These are phyloP conservation scores for Lithobates pipiens DNA, from an alignment of 2,797 vertebrate genomes.

Conservation along the genomic window DNA sequence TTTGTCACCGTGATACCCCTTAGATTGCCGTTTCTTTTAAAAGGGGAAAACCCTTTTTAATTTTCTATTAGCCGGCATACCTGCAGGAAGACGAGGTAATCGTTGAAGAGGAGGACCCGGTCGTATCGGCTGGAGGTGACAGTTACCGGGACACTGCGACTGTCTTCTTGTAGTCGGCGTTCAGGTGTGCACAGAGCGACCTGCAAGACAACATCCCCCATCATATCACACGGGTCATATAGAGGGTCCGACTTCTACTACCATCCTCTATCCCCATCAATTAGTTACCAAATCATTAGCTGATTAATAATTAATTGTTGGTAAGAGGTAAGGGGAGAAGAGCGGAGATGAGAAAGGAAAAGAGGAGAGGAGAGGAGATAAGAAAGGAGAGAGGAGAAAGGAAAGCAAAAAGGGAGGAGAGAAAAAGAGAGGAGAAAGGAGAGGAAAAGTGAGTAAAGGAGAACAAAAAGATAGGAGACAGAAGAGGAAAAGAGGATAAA, in stretches of 20 bases:
- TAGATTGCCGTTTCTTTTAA: no score
- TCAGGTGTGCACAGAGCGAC: slow-evolving; percentile 69
- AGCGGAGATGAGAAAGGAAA: no score
- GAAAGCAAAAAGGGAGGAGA: neutral
- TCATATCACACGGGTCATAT: neutral
- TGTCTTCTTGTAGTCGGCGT: slow-evolving; percentile 76
- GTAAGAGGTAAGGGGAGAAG: neutral
- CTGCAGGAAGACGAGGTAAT: slow-evolving; percentile 76
- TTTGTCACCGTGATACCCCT: no score
- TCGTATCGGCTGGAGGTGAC: slow-evolving; percentile 64
- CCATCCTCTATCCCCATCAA: no score
- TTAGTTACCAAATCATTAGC: no score
- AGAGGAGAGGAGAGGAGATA: neutral
- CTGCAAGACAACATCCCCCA: slow-evolving; percentile 61
- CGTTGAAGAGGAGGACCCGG: slow-evolving; percentile 75
- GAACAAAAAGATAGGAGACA: neutral
- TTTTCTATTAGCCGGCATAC: slow-evolving; percentile 55
- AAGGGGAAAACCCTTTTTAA: no score
- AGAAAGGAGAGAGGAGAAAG: no score
- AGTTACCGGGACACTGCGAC: slow-evolving; percentile 64
- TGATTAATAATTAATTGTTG: neutral
- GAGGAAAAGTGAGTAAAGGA: no score
- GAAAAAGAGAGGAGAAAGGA: neutral
- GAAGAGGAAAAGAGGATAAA: neutral
- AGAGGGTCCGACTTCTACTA: no score